Percentiles rank a stretch among this genome's conserved stretches.
These are phyloP conservation scores for Lethocerus indicus DNA, from an alignment of 1,140 invertebrate genomes.

Conservation along the genomic window DNA sequence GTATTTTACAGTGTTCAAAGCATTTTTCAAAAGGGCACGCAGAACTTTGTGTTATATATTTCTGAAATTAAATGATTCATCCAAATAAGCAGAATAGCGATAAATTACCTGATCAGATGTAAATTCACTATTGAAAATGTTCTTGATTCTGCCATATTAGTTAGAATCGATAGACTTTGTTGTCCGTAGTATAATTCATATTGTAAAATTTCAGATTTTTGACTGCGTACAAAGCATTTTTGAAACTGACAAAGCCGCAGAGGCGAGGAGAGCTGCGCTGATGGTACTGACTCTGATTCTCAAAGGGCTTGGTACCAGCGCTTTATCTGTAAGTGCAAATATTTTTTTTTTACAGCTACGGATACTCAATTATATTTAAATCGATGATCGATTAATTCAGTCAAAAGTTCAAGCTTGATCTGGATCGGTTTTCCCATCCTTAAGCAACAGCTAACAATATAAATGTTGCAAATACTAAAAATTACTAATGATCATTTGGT, in stretches of 20 bases:
- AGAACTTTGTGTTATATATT: no score
- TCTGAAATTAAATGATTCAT: no score
- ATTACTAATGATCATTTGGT: background rate
- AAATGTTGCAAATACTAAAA: background rate
- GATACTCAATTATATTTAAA: background rate
- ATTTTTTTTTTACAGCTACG: slow-evolving; percentile 1
- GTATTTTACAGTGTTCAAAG: no score
- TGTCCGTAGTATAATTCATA: no score
- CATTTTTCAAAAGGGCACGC: no score
- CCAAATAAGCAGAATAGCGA: no score
- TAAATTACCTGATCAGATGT: no score
- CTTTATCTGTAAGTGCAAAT: slow-evolving; percentile 28
- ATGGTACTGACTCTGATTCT: slow-evolving; percentile 52
- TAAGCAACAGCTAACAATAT: background rate
- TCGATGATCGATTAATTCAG: background rate
- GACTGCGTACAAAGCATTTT: slow-evolving; percentile 47
- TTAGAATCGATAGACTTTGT: no score
- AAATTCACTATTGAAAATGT: no score
- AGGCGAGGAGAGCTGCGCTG: slow-evolving; percentile 61
- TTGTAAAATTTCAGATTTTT: slow-evolving; percentile 39
- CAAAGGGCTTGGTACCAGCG: slow-evolving; percentile 50
- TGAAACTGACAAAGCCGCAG: slow-evolving; percentile 43
- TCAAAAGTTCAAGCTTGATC: background rate
- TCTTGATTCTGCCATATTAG: no score
- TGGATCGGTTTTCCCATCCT: background rate